phyloP scores from a whole-genome alignment of 2,113 vertebrate species.

The Psittacula cyanocephala region DNA sequence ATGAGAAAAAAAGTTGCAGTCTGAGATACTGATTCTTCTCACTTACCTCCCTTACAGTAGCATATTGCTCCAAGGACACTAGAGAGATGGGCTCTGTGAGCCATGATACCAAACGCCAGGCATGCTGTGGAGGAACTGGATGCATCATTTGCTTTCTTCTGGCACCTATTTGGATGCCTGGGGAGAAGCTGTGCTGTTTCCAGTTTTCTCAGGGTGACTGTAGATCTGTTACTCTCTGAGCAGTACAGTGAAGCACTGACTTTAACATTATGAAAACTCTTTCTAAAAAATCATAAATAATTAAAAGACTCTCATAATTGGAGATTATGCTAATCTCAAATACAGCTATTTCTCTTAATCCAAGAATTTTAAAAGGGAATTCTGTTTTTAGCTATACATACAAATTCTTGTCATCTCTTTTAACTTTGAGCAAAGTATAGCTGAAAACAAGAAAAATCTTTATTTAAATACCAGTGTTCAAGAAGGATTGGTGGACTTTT shows the following conservation, averaged over 20 bases:
- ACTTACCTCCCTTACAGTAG: neutral
- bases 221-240: neutral
- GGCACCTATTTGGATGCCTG: conserved; percentile 5
- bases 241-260: neutral
- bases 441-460: neutral
- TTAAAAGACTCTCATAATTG: neutral
- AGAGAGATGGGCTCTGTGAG: neutral
- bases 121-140: conserved; percentile 13
- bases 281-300: neutral
- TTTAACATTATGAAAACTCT: neutral
- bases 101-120: conserved; percentile 20
- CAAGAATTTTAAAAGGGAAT: neutral
- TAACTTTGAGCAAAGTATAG: neutral
- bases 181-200: neutral
- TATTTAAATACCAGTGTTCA: neutral
- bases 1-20: neutral
- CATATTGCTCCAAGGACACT: conserved; percentile 28
- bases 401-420: neutral
- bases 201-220: neutral
- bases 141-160: conserved; percentile 49
- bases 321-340: neutral
- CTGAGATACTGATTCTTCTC: neutral
- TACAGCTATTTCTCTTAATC: neutral
- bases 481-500: neutral
- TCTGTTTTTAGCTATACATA: neutral